Conservation (phyloP, 1,140 invertebrate genomes). For the Frieseomelitta varia region DNA sequence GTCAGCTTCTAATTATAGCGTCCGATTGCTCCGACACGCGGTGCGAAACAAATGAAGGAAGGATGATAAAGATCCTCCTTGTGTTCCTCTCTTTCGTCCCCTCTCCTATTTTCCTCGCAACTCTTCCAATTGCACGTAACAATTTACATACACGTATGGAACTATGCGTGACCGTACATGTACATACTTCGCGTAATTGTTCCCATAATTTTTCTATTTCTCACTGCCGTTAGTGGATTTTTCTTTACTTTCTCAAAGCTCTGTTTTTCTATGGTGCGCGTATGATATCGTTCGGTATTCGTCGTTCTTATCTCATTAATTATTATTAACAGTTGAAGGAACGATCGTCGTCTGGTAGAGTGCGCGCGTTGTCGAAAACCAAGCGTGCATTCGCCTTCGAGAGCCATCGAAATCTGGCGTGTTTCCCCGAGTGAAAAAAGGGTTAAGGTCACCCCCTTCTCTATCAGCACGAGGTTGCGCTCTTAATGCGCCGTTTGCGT, state of each 20-base stretch:
- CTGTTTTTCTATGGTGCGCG: too few relatives aligned
- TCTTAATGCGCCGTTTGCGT: conserved; percentile 3
- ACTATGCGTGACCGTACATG: too few relatives aligned
- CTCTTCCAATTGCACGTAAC: conserved; percentile 7
- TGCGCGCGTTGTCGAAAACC: too few relatives aligned
- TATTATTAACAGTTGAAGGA: too few relatives aligned
- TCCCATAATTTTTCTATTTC: too few relatives aligned
- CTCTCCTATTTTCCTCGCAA: neutral
- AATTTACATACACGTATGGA: too few relatives aligned
- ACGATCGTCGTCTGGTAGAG: too few relatives aligned
- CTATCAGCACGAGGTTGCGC: neutral
- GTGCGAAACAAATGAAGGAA: conserved; percentile 68
- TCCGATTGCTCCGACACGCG: conserved; percentile 33
- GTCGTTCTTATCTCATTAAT: too few relatives aligned
- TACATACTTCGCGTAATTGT: too few relatives aligned
- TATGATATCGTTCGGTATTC: too few relatives aligned
- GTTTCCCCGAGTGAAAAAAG: neutral
- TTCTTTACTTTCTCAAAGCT: too few relatives aligned
- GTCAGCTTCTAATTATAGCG: conserved; percentile 74
- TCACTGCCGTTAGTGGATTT: too few relatives aligned
- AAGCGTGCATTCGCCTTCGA: neutral
- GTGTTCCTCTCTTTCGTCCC: neutral
- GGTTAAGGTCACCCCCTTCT: neutral
- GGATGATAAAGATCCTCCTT: conserved; percentile 61
- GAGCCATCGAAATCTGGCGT: neutral